phyloP scores from a whole-genome alignment of 2,113 vertebrate genomes.

The Gymnarchus niloticus region DNA sequence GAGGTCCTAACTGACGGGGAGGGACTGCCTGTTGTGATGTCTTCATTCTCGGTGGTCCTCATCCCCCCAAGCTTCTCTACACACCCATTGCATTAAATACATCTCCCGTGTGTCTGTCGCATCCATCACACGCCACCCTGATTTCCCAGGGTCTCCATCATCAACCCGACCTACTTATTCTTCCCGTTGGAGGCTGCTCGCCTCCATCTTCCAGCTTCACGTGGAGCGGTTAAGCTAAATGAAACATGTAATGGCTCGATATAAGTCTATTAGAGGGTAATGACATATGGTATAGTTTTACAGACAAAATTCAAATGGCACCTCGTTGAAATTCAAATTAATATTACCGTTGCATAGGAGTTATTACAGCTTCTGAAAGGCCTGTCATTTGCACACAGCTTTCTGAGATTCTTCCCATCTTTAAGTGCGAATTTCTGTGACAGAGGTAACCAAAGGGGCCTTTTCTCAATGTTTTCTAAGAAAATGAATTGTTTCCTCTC shows the following conservation, averaged over 20 bases:
- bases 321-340: slow-evolving; percentile 20
- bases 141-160: too few relatives aligned
- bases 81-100: too few relatives aligned
- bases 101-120: too few relatives aligned
- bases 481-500: neutral
- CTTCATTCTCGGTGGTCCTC: too few relatives aligned
- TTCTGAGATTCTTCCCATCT: neutral
- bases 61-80: too few relatives aligned
- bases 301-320: slow-evolving; percentile 25
- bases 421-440: neutral
- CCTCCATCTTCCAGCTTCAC: slow-evolving; percentile 40
- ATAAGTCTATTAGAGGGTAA: slow-evolving; percentile 58
- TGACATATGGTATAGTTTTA: slow-evolving; percentile 53
- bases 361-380: neutral
- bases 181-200: neutral
- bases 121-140: too few relatives aligned
- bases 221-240: slow-evolving; percentile 60
- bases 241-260: slow-evolving; percentile 62
- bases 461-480: neutral
- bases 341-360: neutral
- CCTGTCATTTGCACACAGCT: neutral
- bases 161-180: neutral
- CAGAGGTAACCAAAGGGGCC: neutral
- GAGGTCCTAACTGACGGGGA: too few relatives aligned
- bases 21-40: too few relatives aligned